Evolutionary conservation across 2,888 invertebrate species (phyloP), one percentile per base, ranked within the genome.

Genomic region (Kuschelorhynchus macadamiae): DNA sequence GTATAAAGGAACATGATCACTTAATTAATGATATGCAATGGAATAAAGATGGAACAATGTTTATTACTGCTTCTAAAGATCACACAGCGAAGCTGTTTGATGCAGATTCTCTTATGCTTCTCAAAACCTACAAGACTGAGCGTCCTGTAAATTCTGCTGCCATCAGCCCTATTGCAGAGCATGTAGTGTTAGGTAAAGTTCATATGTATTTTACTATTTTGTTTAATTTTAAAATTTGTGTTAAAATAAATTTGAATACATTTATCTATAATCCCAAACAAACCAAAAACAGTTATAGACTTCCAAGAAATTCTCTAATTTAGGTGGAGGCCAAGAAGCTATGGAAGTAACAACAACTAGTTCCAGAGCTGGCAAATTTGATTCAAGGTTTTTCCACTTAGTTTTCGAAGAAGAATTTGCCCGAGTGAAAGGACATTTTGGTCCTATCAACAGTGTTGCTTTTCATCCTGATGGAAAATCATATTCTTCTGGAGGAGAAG

Each of bases 381-480:
- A 99, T 83, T 96, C 92, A 84, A 71, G 91, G 44, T 96, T 98
- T 86, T 98, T 93, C 88, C 97, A 98, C 83, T 86, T 97, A 77
- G 92, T 98, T 18, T 98, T 96, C 83, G 97, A 97, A 85, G 97
- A 98, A 81, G 98, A 98, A 82, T 98, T 98, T 84, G 97, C 93
- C 0, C 88, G 97, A 68, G 92, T 99, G n/a, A 99, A 98, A 83
- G 98, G 98, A 63, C 99, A 99, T 86, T 99, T 99, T 81, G 99
- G 99, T 76, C 99, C 99, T 1, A 99, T 99, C 79, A 99, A 99
- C 88, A 96, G 96, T 85, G 90, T 98, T 76, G 93, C 95, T 52
- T 99, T 98, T 87, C 97, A 98, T 85, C 99, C 99, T 0, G 96
- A 97, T 86, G 99, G 99, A 53, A 94, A 92, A 81, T 95, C 96